A percentile compares a stretch with the other conserved stretches of the same genome.
phyloP scores from a whole-genome alignment of 1,140 invertebrate species.

The Cydia splendana region DNA sequence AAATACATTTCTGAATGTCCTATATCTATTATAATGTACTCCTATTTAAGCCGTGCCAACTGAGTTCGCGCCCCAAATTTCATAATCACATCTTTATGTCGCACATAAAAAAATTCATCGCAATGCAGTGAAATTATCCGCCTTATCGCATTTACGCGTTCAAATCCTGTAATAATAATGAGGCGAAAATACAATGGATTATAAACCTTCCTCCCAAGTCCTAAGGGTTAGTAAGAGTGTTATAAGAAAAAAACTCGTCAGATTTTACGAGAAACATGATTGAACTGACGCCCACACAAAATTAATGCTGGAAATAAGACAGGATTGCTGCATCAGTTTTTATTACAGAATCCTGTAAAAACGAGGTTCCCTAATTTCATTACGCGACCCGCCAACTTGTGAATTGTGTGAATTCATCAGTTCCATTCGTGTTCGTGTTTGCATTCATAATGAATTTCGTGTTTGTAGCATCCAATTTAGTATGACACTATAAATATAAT shows the following conservation, averaged over 20 bases:
- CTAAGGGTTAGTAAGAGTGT: background rate
- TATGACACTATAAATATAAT: background rate
- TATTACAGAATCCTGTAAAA: background rate
- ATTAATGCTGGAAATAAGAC: slow-evolving; percentile 11
- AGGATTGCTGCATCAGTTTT: slow-evolving; percentile 16
- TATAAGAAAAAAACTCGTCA: background rate
- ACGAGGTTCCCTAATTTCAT: slow-evolving; percentile 1
- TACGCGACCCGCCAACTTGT: slow-evolving; percentile 11
- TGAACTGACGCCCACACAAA: background rate
- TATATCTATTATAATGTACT: too few species aligned
- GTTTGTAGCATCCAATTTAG: background rate
- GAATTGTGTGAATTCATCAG: slow-evolving; percentile 12
- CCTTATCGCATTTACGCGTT: background rate
- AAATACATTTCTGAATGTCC: too few species aligned
- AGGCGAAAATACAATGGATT: background rate
- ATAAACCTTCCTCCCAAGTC: background rate
- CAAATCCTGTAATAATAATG: background rate
- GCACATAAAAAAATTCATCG: slow-evolving; percentile 1
- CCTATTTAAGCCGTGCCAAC: background rate
- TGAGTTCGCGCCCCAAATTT: background rate
- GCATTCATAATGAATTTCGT: slow-evolving; percentile 5
- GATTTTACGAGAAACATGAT: slow-evolving; percentile 16
- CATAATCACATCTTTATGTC: slow-evolving; percentile 21
- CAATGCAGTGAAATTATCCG: slow-evolving; percentile 11
- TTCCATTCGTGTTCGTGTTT: background rate